These are phyloP conservation scores for Tholera decimalis DNA, from an alignment of 2,888 invertebrate genomes.

Conservation along the genomic window DNA sequence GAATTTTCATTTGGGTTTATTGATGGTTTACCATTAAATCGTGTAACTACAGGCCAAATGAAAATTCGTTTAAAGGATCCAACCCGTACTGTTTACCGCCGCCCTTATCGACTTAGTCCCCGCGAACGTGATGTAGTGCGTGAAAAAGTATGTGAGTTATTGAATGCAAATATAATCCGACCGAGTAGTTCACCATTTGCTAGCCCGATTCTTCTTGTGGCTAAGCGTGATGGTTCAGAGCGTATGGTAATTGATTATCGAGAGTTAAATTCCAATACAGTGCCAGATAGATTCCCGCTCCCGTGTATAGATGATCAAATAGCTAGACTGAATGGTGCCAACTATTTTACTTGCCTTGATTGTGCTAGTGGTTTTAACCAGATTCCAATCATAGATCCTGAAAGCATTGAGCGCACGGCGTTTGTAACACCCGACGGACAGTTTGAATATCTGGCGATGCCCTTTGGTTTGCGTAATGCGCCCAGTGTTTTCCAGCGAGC, in stretches of 20 bases:
- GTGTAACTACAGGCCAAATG: neutral
- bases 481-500: constrained; percentile 1
- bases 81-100: constrained; percentile 9
- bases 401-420: neutral
- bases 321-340: neutral
- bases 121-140: neutral
- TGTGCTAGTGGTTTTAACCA: neutral
- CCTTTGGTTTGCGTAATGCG: neutral
- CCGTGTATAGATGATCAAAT: constrained; percentile 10
- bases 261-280: constrained; percentile 6
- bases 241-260: neutral
- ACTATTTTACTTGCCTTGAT: neutral
- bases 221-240: constrained; percentile 1
- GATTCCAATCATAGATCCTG: neutral
- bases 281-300: constrained; percentile 9
- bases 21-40: neutral
- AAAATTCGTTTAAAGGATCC: constrained; percentile 4
- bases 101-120: neutral
- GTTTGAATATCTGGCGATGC: neutral
- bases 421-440: too few species aligned
- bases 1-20: neutral
- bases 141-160: neutral
- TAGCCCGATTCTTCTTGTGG: neutral
- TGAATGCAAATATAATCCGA: neutral
- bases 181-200: neutral